Base-by-base conservation (phyloP, 2,888 invertebrate species). In the Busseola fusca region DNA sequence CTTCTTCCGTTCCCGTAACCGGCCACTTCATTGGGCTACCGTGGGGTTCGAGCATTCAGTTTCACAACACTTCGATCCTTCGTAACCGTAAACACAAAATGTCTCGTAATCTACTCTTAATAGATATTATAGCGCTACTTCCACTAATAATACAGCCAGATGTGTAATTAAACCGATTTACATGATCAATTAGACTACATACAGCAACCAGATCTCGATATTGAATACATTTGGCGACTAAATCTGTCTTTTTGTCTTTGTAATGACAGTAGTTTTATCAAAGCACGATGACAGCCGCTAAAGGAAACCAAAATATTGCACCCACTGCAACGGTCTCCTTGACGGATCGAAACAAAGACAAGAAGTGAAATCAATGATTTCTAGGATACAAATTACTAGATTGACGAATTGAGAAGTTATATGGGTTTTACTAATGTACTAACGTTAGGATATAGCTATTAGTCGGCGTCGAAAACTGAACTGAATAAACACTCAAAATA, bases 1-100 rank as follows among this genome's bases (percentile, higher is more conserved):
- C 95, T 96, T 97, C 97, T 94, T 97, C 97, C 91, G 95, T 96
- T 85, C 96, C 96, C 91, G 97, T 96, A 89, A 97, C 97, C 96
- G 97, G 96, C 97, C 97, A 97, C 97, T 97, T 97, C 97, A 97
- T 97, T 96, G 96, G 97, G 96, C 96, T 96, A 93, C 94, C 94
- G 94, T 95, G 96, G 90, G 95, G 94, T 91, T 96, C 94, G 89
- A 96, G 95, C 96, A 96, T 96, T 96, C 96, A 96, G 96, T 93
- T 95, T 91, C 89, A 91, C 91, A 91, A 89, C 86, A 88, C 90
- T 91, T 91, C 86, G 76, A 88, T 89, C 87, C 88, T 90, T 90
- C 83, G 85, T 86, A 93, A 91, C 82, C 87, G 92, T 92, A 93
- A 93, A 93, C 91, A 93, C 91, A 89, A 90, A 87, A 90, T 88